Evolutionary conservation across 35 echinoderm and acorn worm genomes (phyloP), one percentile per base, ranked within the genome.

Genomic region (Apostichopus japonicus): DNA sequence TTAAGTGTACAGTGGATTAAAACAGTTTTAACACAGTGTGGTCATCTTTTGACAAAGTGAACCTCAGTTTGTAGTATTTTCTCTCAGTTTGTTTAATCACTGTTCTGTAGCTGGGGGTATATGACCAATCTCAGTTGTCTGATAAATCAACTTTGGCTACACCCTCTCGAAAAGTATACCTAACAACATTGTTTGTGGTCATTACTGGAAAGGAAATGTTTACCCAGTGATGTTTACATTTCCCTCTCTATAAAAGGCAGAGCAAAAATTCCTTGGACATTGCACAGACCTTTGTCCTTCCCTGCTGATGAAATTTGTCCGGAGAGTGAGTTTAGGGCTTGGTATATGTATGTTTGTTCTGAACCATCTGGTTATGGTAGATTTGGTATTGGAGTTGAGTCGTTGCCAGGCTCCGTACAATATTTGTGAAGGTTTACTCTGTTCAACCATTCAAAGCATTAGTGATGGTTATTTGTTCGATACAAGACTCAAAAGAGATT

Each of bases 191-290:
- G 63, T 15, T 67, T 67, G 63, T 67, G 63, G 63, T 53, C 79
- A 80, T 53, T 80, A 51, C 79, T 80, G 22, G 11, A 6, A 44
- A 53, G 23, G 53, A 80, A 80, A 33, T 80, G 79, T 80, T 80
- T 80, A 80, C 24, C 79, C 53, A 80, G 53, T 80, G 10, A 10
- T 79, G 6, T 79, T 79, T 44, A 10, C 77, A 23, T 79, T 44
- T 44, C 24, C 79, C 53, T 80, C 24, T 80, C 51, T 23, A 27
- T 80, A 15, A 44, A 80, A 80, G 79, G 79, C 79, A 80, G 27
- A 80, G 24, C 4, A 1, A 51, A 44, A 80, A 80, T 80, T 80
- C 24, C 8, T 51, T 80, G 15, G 63, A 67, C 63, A 80, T 80
- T 80, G 24, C 79, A 80, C 7, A 80, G 24, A 80, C 77, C 79